Evolutionary conservation across 1,140 invertebrate genomes (phyloP).

Genomic region (Cyphomyrmex costatus): DNA sequence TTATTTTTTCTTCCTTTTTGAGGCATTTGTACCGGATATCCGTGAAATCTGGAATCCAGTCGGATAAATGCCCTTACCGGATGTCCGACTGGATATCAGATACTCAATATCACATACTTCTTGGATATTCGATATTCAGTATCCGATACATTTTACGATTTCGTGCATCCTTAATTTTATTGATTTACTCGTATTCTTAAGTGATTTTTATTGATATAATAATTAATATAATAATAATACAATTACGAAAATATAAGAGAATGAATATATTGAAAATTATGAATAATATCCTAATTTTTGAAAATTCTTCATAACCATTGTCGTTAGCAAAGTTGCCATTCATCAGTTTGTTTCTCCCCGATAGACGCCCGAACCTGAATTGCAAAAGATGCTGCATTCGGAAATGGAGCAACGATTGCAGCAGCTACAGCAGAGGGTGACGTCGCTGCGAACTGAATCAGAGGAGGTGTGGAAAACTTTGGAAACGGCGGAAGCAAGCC

Average conservation of each 20-base stretch:
- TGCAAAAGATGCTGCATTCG: constrained; percentile 90
- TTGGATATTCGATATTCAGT: too few species aligned
- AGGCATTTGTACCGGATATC: too few species aligned
- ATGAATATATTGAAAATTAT: background rate
- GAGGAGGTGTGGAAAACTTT: constrained; percentile 98
- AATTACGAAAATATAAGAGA: background rate
- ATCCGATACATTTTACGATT: too few species aligned
- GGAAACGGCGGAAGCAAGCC: constrained; percentile 96
- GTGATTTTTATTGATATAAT: too few species aligned
- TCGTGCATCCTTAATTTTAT: too few species aligned
- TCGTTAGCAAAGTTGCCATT: background rate
- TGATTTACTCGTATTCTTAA: too few species aligned
- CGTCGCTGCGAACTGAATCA: constrained; percentile 94
- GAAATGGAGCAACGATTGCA: constrained; percentile 94
- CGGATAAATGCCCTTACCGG: too few species aligned
- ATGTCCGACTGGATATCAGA: too few species aligned
- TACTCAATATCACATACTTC: too few species aligned
- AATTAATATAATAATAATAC: background rate
- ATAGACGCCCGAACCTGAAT: constrained; percentile 88
- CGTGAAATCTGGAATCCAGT: too few species aligned
- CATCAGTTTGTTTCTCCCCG: constrained; percentile 54
- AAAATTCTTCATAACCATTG: background rate
- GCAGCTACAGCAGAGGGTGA: constrained; percentile 93
- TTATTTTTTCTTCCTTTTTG: too few species aligned
- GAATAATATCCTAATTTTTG: constrained; percentile 11